Evolutionary conservation across 2,113 vertebrate species (phyloP), one percentile per base, ranked within the genome.

Genomic region (Apistogramma diplotaenia): DNA sequence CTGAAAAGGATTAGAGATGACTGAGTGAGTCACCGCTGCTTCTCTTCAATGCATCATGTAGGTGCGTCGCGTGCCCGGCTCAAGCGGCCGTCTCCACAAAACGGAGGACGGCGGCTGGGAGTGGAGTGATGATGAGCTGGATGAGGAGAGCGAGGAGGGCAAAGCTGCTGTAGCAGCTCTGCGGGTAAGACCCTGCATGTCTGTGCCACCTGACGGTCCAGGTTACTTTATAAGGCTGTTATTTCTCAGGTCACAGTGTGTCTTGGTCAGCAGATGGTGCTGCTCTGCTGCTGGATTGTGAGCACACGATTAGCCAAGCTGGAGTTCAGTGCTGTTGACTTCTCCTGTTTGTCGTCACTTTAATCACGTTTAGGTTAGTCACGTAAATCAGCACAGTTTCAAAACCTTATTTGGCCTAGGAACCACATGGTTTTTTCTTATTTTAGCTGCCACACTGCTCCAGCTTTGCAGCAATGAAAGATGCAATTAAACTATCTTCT

Each of bases 61-160:
- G 94, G 94, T 95, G 62, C 93, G 94, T 4, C 91, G 94, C 0
- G 94, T 95, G 10, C 94, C 94, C 1, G 94, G 94, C 25, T 95
- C 94, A 1, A 95, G 94, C 1, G 94, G 94, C 3, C 90, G 94
- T 16, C 94, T 95, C 62, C 94, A 95, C 82, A 95, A 95, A 87
- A 95, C 94, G 0, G 94, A 95, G 84, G 94, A 95, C 4, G 94
- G 94, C 0, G 92, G 94, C n/a, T 95, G 94, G 94, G 94, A 95
- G 87, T 95, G 94, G 94, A 95, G 94, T 18, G 94, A 95, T 5
- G 94, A 95, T 1, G 94, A 95, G 89, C 84, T 95, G 90, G 94
- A 95, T 5, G 91, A 93, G 77, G 94, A 95, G 87, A 95, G 94
- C 3, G 94, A 95, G 86, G 94, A 95, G 85, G 94, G 94, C 10